Base-by-base conservation (phyloP, 2,888 invertebrate genomes). In the Ormyrus rosae region DNA sequence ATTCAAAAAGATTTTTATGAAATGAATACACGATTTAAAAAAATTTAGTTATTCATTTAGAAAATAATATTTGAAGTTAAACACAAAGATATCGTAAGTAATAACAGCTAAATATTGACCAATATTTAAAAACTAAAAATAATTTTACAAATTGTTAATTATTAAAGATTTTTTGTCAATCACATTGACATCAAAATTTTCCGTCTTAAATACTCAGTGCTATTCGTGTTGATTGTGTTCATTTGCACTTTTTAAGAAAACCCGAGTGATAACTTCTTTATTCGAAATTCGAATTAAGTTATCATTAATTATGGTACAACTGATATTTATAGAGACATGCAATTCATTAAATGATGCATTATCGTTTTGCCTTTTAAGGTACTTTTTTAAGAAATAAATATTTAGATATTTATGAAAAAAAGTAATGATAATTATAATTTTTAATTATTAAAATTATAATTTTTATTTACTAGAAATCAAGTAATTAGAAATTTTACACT, bases 241-340 rank as follows among this genome's bases (percentile, higher is more conserved):
- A 50, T 67, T 61, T 75, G 45, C 55, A 61, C 56, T 65, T 58
- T 50, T n/a, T 55, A 68, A 34, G n/a, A 34, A 65, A 65, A 71
- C 51, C 69, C 65, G 65, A 75, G 65, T 80, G 74, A 75, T 75
- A 73, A 75, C 48, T 80, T 60, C 7, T 53, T 80, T 46, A 80
- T 70, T 65, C 65, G 70, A 34, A 67, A 64, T 74, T 58, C 45
- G 60, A 58, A 65, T 70, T 70, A 70, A 65, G 65, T 74, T 74
- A 74, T 74, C 70, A 70, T 70, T 60, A 60, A 75, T 69, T 13
- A 53, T 70, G 65, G 79, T 80, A 45, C 64, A 65, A 53, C 56
- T 70, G 65, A 51, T 74, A 51, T 71, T 60, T 73, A 50, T 74
- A 64, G 19, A 70, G 65, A 51, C 19, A 69, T 69, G 55, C 60